phyloP scores from a whole-genome alignment of 1,140 invertebrate species.

The Helicorthomorpha holstii region DNA sequence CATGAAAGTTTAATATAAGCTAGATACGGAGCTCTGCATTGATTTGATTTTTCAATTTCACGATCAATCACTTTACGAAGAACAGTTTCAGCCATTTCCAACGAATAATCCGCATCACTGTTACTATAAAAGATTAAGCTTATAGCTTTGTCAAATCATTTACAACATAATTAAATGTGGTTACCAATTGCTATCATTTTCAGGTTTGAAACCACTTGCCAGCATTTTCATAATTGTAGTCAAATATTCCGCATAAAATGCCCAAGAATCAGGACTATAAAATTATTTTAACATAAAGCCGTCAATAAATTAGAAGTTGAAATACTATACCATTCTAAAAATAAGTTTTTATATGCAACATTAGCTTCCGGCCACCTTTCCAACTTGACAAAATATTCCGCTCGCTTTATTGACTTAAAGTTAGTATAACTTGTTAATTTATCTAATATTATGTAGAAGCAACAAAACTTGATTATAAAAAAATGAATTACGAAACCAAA shows the following conservation, averaged over 20 bases:
- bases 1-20: constrained; percentile 49
- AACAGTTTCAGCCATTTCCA: constrained; percentile 19
- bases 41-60: constrained; percentile 19
- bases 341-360: constrained; percentile 46
- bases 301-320: not conserved
- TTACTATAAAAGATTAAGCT: not conserved
- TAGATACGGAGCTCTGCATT: constrained; percentile 56
- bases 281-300: not conserved
- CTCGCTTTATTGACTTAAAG: constrained; percentile 40
- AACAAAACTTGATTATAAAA: constrained; percentile 1
- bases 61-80: constrained; percentile 16
- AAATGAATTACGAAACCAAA: constrained; percentile 1
- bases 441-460: constrained; percentile 15
- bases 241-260: constrained; percentile 24
- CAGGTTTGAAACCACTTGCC: constrained; percentile 15
- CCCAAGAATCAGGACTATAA: constrained; percentile 24
- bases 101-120: constrained; percentile 17
- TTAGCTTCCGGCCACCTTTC: constrained; percentile 50
- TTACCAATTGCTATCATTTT: constrained; percentile 9
- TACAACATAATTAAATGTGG: not conserved
- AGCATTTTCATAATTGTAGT: constrained; percentile 14
- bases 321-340: constrained; percentile 37
- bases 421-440: constrained; percentile 24
- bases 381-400: constrained; percentile 52
- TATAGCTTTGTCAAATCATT: not conserved